Conservation (phyloP, 2,113 vertebrate species). For the Raja brachyura region DNA sequence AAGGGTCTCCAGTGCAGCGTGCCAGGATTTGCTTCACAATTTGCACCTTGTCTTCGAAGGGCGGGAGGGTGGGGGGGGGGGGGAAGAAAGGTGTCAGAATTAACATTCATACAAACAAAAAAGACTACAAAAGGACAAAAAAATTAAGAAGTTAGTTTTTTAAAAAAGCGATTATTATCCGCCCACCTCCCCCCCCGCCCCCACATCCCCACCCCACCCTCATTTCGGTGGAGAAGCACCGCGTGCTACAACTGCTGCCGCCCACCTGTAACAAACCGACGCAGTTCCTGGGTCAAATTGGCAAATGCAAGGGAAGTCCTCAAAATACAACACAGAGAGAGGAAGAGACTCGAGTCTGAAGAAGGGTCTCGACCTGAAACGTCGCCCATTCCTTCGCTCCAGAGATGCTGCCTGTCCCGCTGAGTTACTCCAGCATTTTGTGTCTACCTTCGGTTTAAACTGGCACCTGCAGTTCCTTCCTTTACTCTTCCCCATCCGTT, state of each 20-base stretch:
- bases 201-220: no score
- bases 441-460: no score
- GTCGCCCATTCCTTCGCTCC: no score
- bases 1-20: slow-evolving; percentile 15
- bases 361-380: no score
- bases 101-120: slow-evolving; percentile 32
- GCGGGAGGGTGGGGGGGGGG: background rate
- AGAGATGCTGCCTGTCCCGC: no score
- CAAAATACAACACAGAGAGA: background rate
- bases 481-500: no score
- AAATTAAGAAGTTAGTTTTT: slow-evolving; percentile 1
- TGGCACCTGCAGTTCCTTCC: no score
- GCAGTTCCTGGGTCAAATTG: background rate
- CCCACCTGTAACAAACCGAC: background rate
- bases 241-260: background rate
- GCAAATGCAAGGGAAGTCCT: background rate
- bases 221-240: background rate
- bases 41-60: slow-evolving; percentile 37
- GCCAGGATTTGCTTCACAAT: slow-evolving; percentile 32
- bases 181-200: background rate
- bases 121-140: slow-evolving; percentile 28
- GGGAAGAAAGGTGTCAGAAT: slow-evolving; percentile 38
- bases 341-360: background rate
- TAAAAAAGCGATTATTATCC: background rate
- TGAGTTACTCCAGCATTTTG: no score